Base-by-base conservation (phyloP, 1,140 invertebrate genomes). In the Aphaenogaster floridana region DNA sequence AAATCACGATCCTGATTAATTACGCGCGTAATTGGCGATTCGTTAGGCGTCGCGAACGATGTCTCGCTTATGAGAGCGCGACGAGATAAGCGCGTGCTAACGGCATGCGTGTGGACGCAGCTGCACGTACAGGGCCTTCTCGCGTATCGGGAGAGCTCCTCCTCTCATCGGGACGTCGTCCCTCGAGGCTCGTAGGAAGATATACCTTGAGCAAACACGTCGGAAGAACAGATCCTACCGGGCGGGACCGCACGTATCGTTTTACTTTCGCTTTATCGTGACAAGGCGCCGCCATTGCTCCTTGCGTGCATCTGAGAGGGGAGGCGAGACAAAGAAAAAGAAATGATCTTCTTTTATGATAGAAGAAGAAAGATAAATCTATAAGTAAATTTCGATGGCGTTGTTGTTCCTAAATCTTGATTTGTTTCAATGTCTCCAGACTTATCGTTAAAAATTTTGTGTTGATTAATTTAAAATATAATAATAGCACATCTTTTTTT, bases 141-240 rank as follows among this genome's bases (percentile, higher is more conserved):
- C 45, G 42, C 28, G 61, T 74, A 89, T 87, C 89, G 66, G 17
- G 42, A 74, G 80, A 80, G 54, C 54, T 88, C 63, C 69, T 88
- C 74, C 80, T 79, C 74, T 74, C 89, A 61, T 85, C 68, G 54
- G 61, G 79, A 85, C 77, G 52, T 76, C 77, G 86, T 88, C 69
- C 87, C 89, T 79, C 66, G 77, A 81, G 89, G 90, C 88, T 64
- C 57, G 81, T 78, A 77, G 76, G 86, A 80, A 86, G 88, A 93
- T 93, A 93, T 93, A 92, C 88, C 92, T 92, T 92, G 59, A 92
- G 83, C 90, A 93, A 92, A 92, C 92, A 93, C 88, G 90, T 86
- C 74, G 72, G 72, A 89, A 89, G 61, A 48, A 83, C 52, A 63
- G 86, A 90, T 91, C 87, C 87, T 90, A 83, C 86, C 81, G 86